Evolutionary conservation across 2,797 vertebrate genomes (phyloP).

Genomic region (Danio albolineatus): DNA sequence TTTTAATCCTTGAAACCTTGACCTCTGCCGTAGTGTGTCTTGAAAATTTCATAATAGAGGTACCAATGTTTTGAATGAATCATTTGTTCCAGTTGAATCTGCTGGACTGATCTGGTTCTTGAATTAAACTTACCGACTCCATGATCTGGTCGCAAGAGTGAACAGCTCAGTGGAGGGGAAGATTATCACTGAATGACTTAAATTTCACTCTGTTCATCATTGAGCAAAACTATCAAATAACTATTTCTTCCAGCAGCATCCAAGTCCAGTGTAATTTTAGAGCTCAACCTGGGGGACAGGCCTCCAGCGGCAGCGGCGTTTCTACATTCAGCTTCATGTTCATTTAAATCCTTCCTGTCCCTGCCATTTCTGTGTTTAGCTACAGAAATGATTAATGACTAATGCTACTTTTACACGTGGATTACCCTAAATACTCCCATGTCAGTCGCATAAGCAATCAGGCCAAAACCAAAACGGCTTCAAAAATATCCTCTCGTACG

Average conservation of each 20-base stretch:
- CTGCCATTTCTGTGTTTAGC: conserved; percentile 53
- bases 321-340: conserved; percentile 44
- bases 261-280: conserved; percentile 26
- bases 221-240: not conserved
- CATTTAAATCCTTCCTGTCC: conserved; percentile 50
- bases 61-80: not conserved
- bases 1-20: not conserved
- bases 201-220: conserved; percentile 7
- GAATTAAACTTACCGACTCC: not conserved
- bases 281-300: conserved; percentile 37
- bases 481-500: conserved; percentile 51
- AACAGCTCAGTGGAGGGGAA: not conserved
- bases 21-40: not conserved
- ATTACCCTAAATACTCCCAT: conserved; percentile 59
- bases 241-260: not conserved
- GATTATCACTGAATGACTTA: conserved; percentile 1
- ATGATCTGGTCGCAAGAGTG: not conserved
- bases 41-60: not conserved
- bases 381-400: conserved; percentile 59
- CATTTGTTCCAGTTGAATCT: conserved; percentile 24
- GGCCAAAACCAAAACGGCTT: conserved; percentile 33
- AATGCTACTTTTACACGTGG: conserved; percentile 61
- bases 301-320: conserved; percentile 27
- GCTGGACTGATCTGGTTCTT: not conserved
- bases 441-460: conserved; percentile 49